Percentiles rank a stretch among this genome's conserved stretches.
Conservation (phyloP, 2,888 invertebrate species). For the Criorhina ranunculi region DNA sequence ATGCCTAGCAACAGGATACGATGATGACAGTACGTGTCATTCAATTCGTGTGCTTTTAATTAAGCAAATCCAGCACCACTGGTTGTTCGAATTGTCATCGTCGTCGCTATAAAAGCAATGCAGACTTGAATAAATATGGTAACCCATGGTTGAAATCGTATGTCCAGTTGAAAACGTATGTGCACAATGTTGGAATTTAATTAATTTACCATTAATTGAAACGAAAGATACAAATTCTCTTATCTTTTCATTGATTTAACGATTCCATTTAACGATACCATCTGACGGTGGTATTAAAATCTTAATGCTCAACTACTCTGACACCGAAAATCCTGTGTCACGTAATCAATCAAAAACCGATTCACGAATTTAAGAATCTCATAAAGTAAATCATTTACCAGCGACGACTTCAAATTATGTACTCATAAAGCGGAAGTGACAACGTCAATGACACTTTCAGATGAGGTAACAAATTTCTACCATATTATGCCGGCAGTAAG, state of each 20-base stretch:
- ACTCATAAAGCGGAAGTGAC: slow-evolving; percentile 55
- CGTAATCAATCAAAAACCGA: slow-evolving; percentile 33
- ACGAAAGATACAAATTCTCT: slow-evolving; percentile 9
- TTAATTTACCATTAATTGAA: slow-evolving; percentile 29
- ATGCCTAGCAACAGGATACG: slow-evolving; percentile 26
- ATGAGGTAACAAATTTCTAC: slow-evolving; percentile 55
- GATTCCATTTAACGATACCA: slow-evolving; percentile 15
- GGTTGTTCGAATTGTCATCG: not conserved
- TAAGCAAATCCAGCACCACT: slow-evolving; percentile 46
- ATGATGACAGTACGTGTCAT: slow-evolving; percentile 55
- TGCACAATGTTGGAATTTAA: slow-evolving; percentile 20
- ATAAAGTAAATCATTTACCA: slow-evolving; percentile 16
- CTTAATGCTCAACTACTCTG: not conserved
- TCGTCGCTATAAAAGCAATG: not conserved
- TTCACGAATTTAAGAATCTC: slow-evolving; percentile 8
- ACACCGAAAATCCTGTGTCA: not conserved
- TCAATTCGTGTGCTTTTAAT: slow-evolving; percentile 56
- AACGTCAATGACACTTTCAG: slow-evolving; percentile 50
- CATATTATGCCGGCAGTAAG: slow-evolving; percentile 8
- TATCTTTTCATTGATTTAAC: slow-evolving; percentile 2
- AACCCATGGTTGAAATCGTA: not conserved
- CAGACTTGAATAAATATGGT: slow-evolving; percentile 20
- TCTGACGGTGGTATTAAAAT: slow-evolving; percentile 2
- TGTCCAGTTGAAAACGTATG: slow-evolving; percentile 36
- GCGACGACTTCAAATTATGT: slow-evolving; percentile 31